A percentile compares a stretch with the other conserved stretches of the same genome.
Conservation (phyloP, 2,888 invertebrate species). For the Rosalia funebris region DNA sequence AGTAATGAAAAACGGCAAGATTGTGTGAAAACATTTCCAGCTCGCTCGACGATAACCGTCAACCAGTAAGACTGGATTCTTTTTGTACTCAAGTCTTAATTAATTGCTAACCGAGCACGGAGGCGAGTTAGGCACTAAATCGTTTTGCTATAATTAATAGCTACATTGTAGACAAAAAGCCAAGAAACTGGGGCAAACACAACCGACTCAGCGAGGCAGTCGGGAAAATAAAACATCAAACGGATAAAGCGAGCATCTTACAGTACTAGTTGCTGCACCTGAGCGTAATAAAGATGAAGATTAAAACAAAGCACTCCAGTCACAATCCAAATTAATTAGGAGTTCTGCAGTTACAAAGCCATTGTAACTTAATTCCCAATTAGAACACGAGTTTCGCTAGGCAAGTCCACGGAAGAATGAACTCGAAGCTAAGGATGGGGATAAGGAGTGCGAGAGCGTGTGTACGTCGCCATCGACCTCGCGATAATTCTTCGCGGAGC, state of each 20-base stretch:
- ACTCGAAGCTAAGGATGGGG: constrained; percentile 36
- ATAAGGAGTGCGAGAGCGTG: constrained; percentile 48
- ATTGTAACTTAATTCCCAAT: constrained; percentile 52
- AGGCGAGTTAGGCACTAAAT: no score
- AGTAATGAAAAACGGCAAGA: no score
- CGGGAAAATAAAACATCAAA: constrained; percentile 39
- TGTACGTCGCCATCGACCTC: constrained; percentile 47
- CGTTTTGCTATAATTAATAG: no score
- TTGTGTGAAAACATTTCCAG: no score
- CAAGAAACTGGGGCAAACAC: constrained; percentile 5
- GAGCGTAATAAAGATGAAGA: constrained; percentile 49
- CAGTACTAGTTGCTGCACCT: constrained; percentile 48
- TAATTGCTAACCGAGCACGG: no score
- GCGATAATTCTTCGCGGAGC: constrained; percentile 55
- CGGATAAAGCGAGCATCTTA: constrained; percentile 45
- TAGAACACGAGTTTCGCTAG: constrained; percentile 42
- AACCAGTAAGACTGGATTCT: no score
- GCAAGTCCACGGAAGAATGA: constrained; percentile 42
- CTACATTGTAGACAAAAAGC: not conserved
- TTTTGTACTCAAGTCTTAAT: no score
- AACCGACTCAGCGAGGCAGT: constrained; percentile 6
- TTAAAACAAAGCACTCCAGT: constrained; percentile 51
- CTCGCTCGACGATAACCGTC: no score
- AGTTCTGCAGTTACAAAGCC: constrained; percentile 51
- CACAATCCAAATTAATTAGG: constrained; percentile 54